Conservation (phyloP, 2,888 invertebrate species). For the Pheosia tremula region DNA sequence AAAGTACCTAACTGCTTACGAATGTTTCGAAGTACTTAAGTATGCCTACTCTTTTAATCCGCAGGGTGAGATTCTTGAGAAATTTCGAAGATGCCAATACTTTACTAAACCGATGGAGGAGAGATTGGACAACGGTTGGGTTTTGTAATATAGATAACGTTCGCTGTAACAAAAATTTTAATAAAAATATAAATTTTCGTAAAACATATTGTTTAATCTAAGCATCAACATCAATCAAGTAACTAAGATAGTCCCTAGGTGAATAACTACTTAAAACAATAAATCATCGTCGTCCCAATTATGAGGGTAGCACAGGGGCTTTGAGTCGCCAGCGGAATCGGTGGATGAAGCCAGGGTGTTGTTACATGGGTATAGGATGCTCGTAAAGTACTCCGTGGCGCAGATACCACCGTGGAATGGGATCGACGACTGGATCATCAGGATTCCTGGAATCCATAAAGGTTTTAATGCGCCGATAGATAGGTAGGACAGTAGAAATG, state of each 20-base stretch:
- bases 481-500: no score
- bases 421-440: slow-evolving; percentile 14
- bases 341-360: slow-evolving; percentile 45
- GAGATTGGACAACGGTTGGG: slow-evolving; percentile 75
- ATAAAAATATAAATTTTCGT: not conserved
- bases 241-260: not conserved
- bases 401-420: slow-evolving; percentile 34
- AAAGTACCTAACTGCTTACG: no score
- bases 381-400: slow-evolving; percentile 52
- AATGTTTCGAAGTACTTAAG: not conserved
- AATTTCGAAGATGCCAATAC: slow-evolving; percentile 73
- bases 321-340: slow-evolving; percentile 61
- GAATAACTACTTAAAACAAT: slow-evolving; percentile 56
- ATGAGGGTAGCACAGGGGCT: slow-evolving; percentile 64
- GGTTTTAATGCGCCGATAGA: no score
- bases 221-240: not conserved
- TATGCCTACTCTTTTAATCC: slow-evolving; percentile 22
- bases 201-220: not conserved
- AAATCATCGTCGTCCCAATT: slow-evolving; percentile 77
- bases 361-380: slow-evolving; percentile 45
- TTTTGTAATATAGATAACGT: slow-evolving; percentile 50
- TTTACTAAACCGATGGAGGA: slow-evolving; percentile 79
- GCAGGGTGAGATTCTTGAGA: slow-evolving; percentile 79
- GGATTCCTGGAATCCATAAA: slow-evolving; percentile 15
- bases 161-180: not conserved